Evolutionary conservation across 2,888 invertebrate genomes (phyloP), one percentile per base, ranked within the genome.

Genomic region (Phymatocera aterrima): DNA sequence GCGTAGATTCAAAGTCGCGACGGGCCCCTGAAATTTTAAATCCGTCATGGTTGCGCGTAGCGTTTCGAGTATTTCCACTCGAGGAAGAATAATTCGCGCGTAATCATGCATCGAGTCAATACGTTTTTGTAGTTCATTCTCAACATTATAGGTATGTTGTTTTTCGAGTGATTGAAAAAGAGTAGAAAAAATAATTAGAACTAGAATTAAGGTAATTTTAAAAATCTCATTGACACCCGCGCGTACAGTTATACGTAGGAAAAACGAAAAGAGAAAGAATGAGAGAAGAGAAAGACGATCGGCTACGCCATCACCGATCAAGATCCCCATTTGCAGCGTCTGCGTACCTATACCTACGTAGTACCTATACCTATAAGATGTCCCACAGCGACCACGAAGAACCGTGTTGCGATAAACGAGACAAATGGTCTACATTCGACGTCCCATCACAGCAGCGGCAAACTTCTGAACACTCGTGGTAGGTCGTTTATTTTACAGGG

Each of bases 401-500:
- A 51, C 57, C 18, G 57, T 37, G 46, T 40, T n/a, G 60, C 84
- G 87, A 87, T 87, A 87, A 86, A 87, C 82, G 84, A 86, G 86
- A 87, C 84, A 86, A 87, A 87, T 87, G 86, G 81, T 83, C 80
- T 34, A 75, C 75, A 60, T 75, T 75, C 75, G 75, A 75, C 75
- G 75, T 57, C 75, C 57, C 60, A 54, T 43, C 75, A 60, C 24
- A 21, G 75, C 28, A 75, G 31, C 57, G 57, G 24, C 37, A 77
- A 68, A 61, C 79, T 84, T 80, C 75, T 74, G 79, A 80, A 83
- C 85, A 85, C 85, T 86, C 84, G 83, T 80, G 84, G 85, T 81
- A 64, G 79, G 83, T 84, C 84, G 84, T 87, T 87, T 84, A 84
- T 86, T 86, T 87, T 86, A 87, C 83, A 85, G 83, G 83, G 84